A percentile compares a stretch with the other conserved stretches of the same genome.
phyloP scores from a whole-genome alignment of 2,888 invertebrate species.

The Volucella zonaria region DNA sequence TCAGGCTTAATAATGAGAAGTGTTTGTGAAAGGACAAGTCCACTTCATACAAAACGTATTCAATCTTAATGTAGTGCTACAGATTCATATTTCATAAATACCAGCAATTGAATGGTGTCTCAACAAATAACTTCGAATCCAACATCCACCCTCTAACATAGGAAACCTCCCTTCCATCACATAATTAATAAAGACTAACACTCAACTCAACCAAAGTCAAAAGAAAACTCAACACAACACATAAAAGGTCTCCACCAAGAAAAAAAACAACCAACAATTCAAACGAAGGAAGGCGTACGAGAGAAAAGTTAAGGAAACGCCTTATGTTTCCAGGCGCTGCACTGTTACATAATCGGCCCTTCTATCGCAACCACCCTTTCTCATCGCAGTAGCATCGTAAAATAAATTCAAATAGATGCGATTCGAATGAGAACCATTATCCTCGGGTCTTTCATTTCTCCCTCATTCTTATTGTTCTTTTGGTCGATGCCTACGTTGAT shows the following conservation, averaged over 20 bases:
- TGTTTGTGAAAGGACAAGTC: too few relatives aligned
- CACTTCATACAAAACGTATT: too few relatives aligned
- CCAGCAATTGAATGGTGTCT: too few relatives aligned
- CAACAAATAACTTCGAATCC: too few relatives aligned
- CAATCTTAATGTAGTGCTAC: too few relatives aligned
- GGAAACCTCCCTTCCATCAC: too few relatives aligned
- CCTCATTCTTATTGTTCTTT: conserved; percentile 12
- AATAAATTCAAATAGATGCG: conserved; percentile 58
- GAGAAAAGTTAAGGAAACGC: conserved; percentile 65
- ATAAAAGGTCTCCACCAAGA: neutral
- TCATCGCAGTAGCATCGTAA: neutral
- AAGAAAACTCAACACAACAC: neutral
- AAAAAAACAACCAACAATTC: conserved; percentile 10
- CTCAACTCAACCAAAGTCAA: neutral
- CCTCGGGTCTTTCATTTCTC: neutral
- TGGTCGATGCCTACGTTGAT: conserved; percentile 11
- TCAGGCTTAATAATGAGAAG: too few relatives aligned
- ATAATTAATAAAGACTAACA: too few relatives aligned
- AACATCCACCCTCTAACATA: too few relatives aligned
- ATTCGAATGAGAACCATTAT: conserved; percentile 55
- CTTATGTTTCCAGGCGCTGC: conserved; percentile 63
- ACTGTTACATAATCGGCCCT: conserved; percentile 67
- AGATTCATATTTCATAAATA: too few relatives aligned
- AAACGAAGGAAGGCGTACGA: conserved; percentile 3
- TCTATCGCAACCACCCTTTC: conserved; percentile 41